Percentiles rank a stretch among this genome's conserved stretches.
Conservation (phyloP, 2,113 vertebrate genomes). For the Hiodon alosoides region DNA sequence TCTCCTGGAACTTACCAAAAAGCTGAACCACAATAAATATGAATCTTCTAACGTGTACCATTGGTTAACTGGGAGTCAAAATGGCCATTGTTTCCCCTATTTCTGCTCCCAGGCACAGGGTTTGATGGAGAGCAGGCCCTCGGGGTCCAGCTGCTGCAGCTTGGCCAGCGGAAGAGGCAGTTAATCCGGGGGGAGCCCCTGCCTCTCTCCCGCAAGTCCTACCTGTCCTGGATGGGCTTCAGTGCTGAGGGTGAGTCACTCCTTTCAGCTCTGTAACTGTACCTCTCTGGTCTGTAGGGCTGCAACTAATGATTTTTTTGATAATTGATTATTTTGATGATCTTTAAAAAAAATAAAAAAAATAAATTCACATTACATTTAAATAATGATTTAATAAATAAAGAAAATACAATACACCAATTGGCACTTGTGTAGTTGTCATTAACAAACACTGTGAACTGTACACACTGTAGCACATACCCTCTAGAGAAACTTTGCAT, state of each 20-base stretch:
- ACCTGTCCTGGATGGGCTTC: slow-evolving; percentile 86
- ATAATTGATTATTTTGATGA: no score
- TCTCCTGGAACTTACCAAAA: no score
- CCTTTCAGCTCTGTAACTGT: not conserved
- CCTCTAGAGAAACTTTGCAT: not conserved
- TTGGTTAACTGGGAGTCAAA: not conserved
- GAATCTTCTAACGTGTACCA: not conserved
- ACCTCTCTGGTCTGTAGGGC: not conserved
- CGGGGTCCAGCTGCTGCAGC: slow-evolving; percentile 79
- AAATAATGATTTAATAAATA: no score
- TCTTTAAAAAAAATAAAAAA: no score
- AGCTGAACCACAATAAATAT: not conserved
- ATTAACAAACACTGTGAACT: no score
- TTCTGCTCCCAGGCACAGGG: slow-evolving; percentile 66
- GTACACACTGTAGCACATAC: no score
- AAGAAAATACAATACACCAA: no score
- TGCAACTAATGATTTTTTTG: not conserved
- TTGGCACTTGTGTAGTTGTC: no score
- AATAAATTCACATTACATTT: no score
- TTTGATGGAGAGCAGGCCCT: slow-evolving; percentile 91
- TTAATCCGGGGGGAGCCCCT: slow-evolving; percentile 76
- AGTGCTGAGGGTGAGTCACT: slow-evolving; percentile 78
- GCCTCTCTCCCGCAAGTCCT: slow-evolving; percentile 74
- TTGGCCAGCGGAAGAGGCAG: slow-evolving; percentile 69
- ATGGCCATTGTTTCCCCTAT: not conserved